Evolutionary conservation across 2,797 vertebrate genomes (phyloP).

Genomic region (Enteromius afrohamiltoni): DNA sequence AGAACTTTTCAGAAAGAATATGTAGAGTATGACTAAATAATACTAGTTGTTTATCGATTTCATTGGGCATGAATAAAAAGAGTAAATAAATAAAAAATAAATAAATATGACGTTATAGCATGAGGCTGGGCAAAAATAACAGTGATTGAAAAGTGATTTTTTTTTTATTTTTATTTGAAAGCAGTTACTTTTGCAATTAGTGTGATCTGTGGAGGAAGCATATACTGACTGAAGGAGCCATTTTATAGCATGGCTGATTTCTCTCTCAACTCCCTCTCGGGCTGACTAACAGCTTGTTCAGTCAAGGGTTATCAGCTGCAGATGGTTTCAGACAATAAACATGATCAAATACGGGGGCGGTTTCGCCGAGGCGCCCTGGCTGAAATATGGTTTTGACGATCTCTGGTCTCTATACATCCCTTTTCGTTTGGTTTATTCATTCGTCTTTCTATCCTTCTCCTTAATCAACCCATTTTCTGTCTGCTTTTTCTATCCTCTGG

Average conservation of each 20-base stretch:
- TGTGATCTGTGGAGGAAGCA: conserved; percentile 44
- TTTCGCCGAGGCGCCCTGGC: conserved; percentile 56
- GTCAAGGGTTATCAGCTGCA: conserved; percentile 76
- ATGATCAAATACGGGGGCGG: conserved; percentile 73
- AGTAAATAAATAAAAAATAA: neutral
- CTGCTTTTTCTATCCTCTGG: neutral
- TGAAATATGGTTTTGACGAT: conserved; percentile 56
- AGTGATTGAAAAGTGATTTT: too few relatives aligned
- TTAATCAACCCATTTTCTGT: conserved; percentile 17
- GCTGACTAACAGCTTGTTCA: conserved; percentile 74
- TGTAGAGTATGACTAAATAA: neutral
- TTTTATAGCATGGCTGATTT: conserved; percentile 64
- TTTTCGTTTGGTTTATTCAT: conserved; percentile 48
- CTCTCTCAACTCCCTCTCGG: conserved; percentile 60
- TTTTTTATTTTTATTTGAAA: conserved; percentile 3
- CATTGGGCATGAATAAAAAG: neutral
- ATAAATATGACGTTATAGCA: neutral
- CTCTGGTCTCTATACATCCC: conserved; percentile 52
- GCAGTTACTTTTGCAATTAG: conserved; percentile 23
- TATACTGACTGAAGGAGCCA: conserved; percentile 52
- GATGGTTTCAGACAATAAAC: conserved; percentile 79
- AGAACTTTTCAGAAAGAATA: neutral
- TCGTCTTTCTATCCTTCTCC: conserved; percentile 8
- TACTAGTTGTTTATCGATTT: neutral
- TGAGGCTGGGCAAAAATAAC: neutral